Base-by-base conservation (phyloP, 2,888 invertebrate species). In the Lingula anatina region DNA sequence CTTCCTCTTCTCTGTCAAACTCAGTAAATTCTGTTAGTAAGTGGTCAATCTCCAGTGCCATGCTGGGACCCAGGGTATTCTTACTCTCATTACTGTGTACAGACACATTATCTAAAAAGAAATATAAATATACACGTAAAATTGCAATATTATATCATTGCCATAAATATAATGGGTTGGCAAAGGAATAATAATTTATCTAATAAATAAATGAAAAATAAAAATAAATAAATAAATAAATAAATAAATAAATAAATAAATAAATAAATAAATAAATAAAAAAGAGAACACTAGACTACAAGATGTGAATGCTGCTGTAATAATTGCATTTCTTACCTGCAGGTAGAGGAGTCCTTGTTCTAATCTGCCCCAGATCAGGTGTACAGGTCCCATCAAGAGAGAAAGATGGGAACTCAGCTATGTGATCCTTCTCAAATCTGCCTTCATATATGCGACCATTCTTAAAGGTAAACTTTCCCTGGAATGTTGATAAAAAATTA, bases 391-490 rank as follows among this genome's bases (percentile, higher is more conserved):
- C 75, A 54, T 74, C 72, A 57, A 73, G 68, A 9, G 61, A 62
- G 49, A 75, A 73, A 26, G 66, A 64, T 23, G 76, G 75, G 51
- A 66, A 74, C 50, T 76, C 76, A 39, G 65, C 65, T 48, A 76
- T 76, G 50, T 71, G 75, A 43, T 77, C 75, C 45, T 72, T 66
- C 50, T 73, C 70, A 69, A 77, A 77, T 54, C 62, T 52, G 2
- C 77, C 76, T 50, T 75, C 73, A 59, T 75, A 76, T 7, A 72
- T 65, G 21, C 74, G 62, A 1, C 77, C 77, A 64, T 76, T 77
- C 56, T 76, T 77, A 60, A 75, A 77, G 18, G 70, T 66, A 51
- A 76, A 76, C 49, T 75, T 75, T 5, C 76, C 77, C 75, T 76
- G 55, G 15, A 59, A 57, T 39, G 12, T 44, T 45, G 49, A 27